A percentile compares a stretch with the other conserved stretches of the same genome.
phyloP scores from a whole-genome alignment of 1,140 invertebrate genomes.

The Magallana ariakensis region DNA sequence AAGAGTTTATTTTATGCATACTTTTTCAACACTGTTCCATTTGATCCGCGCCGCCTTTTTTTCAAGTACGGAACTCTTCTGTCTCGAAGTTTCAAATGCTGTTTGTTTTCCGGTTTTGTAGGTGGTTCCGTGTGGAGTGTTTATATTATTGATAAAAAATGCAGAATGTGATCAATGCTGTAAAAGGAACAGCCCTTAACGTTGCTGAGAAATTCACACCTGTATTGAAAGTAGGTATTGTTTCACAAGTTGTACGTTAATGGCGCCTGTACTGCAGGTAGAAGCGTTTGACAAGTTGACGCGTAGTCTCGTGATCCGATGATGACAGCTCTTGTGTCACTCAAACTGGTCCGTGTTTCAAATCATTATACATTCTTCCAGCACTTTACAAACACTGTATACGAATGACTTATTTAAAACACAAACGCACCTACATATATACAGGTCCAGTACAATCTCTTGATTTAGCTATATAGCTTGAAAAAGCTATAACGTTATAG shows the following conservation, averaged over 20 bases:
- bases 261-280: neutral
- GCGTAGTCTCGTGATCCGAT: too few species aligned
- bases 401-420: too few species aligned
- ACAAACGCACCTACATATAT: too few species aligned
- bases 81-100: neutral
- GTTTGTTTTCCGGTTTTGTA: neutral
- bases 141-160: slow-evolving; percentile 81
- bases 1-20: too few species aligned
- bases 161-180: slow-evolving; percentile 96
- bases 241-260: neutral
- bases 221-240: slow-evolving; percentile 91
- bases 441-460: too few species aligned
- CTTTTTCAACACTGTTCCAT: neutral
- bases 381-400: too few species aligned
- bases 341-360: neutral
- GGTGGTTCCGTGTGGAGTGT: neutral
- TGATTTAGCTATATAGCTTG: too few species aligned
- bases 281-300: neutral
- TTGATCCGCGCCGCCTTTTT: neutral
- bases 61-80: neutral
- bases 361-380: too few species aligned
- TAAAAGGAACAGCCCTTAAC: slow-evolving; percentile 95
- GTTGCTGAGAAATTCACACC: slow-evolving; percentile 98
- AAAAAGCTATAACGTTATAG: too few species aligned
- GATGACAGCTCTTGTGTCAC: slow-evolving; percentile 6